Evolutionary conservation across 2,888 invertebrate species (phyloP).

Genomic region (Meandrusa payeni): DNA sequence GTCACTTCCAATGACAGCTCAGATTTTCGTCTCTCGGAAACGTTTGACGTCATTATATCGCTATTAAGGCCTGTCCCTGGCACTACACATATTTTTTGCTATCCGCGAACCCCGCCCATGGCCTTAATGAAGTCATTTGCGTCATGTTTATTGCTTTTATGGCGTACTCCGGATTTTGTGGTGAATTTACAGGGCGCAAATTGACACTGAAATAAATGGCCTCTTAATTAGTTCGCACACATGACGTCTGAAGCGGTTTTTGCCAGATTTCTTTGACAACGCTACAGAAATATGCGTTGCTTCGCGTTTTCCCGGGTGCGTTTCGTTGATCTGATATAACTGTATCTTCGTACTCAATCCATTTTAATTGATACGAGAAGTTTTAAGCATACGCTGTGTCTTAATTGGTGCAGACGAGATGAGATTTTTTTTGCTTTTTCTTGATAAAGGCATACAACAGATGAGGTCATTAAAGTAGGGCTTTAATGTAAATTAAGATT

Average conservation of each 20-base stretch:
- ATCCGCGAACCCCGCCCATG: constrained; percentile 61
- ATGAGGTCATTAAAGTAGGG: too few species aligned
- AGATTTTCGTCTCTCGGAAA: constrained; percentile 69
- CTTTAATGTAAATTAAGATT: too few species aligned
- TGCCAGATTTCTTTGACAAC: constrained; percentile 26
- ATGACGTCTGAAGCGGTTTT: constrained; percentile 40
- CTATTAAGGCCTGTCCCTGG: constrained; percentile 61
- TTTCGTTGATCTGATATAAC: constrained; percentile 27
- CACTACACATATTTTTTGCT: constrained; percentile 68
- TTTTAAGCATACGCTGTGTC: constrained; percentile 14
- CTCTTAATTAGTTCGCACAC: constrained; percentile 59
- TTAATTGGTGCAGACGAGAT: constrained; percentile 20
- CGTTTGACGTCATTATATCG: constrained; percentile 70
- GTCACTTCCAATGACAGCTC: constrained; percentile 56
- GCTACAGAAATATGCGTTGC: constrained; percentile 12
- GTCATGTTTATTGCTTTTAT: constrained; percentile 78
- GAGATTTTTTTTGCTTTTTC: not conserved
- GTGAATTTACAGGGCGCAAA: constrained; percentile 74
- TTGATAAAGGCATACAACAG: constrained; percentile 2
- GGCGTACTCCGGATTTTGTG: constrained; percentile 70
- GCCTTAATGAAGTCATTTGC: constrained; percentile 76
- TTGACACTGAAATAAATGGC: constrained; percentile 66
- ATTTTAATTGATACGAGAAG: constrained; percentile 26
- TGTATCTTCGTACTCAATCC: constrained; percentile 24
- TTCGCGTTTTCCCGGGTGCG: constrained; percentile 24